Evolutionary conservation across 2,797 vertebrate species (phyloP).

Genomic region (Pelobates cultripes): DNA sequence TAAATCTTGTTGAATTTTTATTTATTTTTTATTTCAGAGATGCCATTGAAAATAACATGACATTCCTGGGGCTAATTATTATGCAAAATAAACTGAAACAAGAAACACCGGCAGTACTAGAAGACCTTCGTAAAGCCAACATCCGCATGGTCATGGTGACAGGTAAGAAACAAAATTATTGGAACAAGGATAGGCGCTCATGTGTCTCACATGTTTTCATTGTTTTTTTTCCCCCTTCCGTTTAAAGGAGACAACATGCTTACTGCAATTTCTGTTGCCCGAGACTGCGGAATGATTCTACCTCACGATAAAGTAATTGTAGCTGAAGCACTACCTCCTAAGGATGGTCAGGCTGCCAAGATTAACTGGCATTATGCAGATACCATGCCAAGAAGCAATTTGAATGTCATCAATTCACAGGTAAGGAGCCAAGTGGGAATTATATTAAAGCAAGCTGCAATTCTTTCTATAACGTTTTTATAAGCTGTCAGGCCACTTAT

Average conservation of each 20-base stretch:
- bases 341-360: constrained; percentile 89
- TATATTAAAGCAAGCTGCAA: too few species aligned
- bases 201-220: not conserved
- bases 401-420: constrained; percentile 76
- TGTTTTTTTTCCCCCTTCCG: constrained; percentile 48
- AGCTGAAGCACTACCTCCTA: constrained; percentile 90
- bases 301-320: constrained; percentile 93
- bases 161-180: constrained; percentile 72
- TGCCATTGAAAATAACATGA: constrained; percentile 92
- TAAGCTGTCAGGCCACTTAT: too few species aligned
- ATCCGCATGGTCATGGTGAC: constrained; percentile 98
- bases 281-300: constrained; percentile 97
- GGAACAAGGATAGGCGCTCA: not conserved
- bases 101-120: constrained; percentile 89
- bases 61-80: constrained; percentile 94
- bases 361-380: constrained; percentile 97
- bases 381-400: constrained; percentile 74
- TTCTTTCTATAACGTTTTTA: too few species aligned
- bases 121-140: constrained; percentile 87
- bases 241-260: constrained; percentile 94
- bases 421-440: constrained; percentile 67
- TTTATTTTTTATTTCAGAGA: constrained; percentile 74
- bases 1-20: too few species aligned
- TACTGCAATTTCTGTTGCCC: constrained; percentile 96
- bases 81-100: constrained; percentile 98